Conservation (phyloP, 2,797 vertebrate species). For the Natrix natrix region DNA sequence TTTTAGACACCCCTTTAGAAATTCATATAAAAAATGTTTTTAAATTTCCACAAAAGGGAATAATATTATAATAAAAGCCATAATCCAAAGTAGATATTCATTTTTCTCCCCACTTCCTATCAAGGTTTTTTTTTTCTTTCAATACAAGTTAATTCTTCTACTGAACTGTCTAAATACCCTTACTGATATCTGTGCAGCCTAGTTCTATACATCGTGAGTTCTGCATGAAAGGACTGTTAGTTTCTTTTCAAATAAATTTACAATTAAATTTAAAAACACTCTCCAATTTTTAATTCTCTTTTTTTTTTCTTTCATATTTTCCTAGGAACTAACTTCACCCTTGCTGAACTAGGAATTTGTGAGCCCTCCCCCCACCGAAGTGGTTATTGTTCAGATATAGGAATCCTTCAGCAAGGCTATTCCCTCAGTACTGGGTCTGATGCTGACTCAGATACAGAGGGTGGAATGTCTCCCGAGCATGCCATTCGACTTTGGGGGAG, state of each 20-base stretch:
- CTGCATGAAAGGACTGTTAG: background rate
- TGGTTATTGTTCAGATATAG: conserved; percentile 90
- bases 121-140: background rate
- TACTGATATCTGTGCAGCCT: background rate
- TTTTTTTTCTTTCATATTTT: conserved; percentile 15
- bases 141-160: background rate
- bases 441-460: conserved; percentile 88
- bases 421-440: conserved; percentile 86
- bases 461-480: conserved; percentile 86
- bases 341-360: conserved; percentile 90
- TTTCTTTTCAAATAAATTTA: conserved; percentile 12
- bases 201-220: background rate
- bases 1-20: background rate
- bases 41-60: background rate
- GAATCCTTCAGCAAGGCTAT: conserved; percentile 88
- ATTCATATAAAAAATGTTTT: conserved; percentile 15
- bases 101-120: background rate
- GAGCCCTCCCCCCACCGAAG: conserved; percentile 82
- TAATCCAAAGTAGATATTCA: background rate
- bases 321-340: conserved; percentile 85
- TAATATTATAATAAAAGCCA: background rate
- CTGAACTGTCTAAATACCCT: background rate
- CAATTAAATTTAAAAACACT: background rate
- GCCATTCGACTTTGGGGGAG: conserved; percentile 92
- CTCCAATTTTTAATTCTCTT: background rate